These are phyloP conservation scores for Stercorarius parasiticus DNA, from an alignment of 2,113 vertebrate genomes.

Conservation along the genomic window DNA sequence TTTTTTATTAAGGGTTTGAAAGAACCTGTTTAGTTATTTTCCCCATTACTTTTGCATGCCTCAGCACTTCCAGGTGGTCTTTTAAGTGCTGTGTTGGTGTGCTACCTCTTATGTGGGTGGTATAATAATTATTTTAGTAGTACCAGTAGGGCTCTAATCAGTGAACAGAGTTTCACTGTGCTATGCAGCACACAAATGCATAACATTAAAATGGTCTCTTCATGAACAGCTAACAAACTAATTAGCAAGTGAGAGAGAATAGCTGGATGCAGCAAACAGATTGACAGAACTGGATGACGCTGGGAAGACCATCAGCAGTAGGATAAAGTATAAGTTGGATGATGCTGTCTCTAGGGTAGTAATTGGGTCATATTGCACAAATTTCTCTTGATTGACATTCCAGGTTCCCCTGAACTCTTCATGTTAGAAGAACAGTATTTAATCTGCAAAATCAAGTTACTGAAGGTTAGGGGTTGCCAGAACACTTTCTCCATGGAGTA, in stretches of 20 bases:
- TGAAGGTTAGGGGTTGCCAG: background rate
- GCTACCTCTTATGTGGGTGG: background rate
- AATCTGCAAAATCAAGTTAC: background rate
- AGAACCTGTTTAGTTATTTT: background rate
- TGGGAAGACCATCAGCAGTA: background rate
- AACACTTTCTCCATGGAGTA: background rate
- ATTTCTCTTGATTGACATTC: background rate
- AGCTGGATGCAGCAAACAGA: background rate
- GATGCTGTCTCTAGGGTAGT: background rate
- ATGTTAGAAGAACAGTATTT: background rate
- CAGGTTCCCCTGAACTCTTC: background rate
- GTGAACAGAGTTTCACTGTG: background rate
- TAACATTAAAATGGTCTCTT: background rate
- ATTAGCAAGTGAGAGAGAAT: background rate
- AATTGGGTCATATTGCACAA: background rate
- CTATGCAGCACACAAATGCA: background rate
- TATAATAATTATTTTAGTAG: constrained; percentile 11
- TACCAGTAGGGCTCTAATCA: background rate
- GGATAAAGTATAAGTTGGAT: background rate
- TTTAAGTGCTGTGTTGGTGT: background rate
- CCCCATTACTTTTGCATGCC: background rate
- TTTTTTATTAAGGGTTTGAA: background rate
- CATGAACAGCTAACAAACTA: background rate
- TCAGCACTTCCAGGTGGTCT: constrained; percentile 4
- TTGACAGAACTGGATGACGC: background rate